Base-by-base conservation (phyloP, 1,140 invertebrate genomes). In the Trissolcus basalis region DNA sequence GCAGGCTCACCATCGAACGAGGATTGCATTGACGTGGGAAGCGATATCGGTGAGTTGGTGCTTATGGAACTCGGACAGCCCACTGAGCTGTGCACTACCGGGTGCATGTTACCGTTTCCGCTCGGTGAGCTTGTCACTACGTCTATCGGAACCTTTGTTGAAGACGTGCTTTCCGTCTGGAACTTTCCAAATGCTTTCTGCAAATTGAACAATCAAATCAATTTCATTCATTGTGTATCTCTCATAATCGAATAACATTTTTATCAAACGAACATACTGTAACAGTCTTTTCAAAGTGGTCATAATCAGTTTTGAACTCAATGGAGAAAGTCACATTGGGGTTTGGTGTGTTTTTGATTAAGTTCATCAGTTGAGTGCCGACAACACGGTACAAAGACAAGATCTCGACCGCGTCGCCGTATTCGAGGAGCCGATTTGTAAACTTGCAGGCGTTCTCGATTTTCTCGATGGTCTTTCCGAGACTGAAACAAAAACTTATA, bases 381-480 rank as follows among this genome's bases (percentile, higher is more conserved):
- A 97, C 94, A 4, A 93, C 89, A 80, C 93, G 93, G 82, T 94
- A 94, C 77, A 97, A 88, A 78, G 94, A 91, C 11, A 96, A 90
- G 69, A 97, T 92, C 86, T 97, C 96, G 0, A 93, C 90, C 27
- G 92, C 92, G 85, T 95, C 96, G 5, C 95, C 95, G 81, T 94
- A 92, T 50, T 95, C 92, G 39, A 96, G 83, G 9, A 97, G 89
- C 78, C 93, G 91, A 3, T 92, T 90, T 0, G 95, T 93, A 81
- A 96, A 97, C 77, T 94, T 93, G 77, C 93, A 94, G 12, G 95
- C 95, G 83, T 95, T 93, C 81, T 96, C 94, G 63, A 97, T 93
- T 79, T 92, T 93, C 67, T 93, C 95, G 68, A 93, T 91, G 3
- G 91, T 93, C 83, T 95, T 94, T 82, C 95, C 93, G 48, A 96